Percentiles rank a stretch among this genome's conserved stretches.
Conservation (phyloP, 2,888 invertebrate genomes). For the Hyppa rectilinea region DNA sequence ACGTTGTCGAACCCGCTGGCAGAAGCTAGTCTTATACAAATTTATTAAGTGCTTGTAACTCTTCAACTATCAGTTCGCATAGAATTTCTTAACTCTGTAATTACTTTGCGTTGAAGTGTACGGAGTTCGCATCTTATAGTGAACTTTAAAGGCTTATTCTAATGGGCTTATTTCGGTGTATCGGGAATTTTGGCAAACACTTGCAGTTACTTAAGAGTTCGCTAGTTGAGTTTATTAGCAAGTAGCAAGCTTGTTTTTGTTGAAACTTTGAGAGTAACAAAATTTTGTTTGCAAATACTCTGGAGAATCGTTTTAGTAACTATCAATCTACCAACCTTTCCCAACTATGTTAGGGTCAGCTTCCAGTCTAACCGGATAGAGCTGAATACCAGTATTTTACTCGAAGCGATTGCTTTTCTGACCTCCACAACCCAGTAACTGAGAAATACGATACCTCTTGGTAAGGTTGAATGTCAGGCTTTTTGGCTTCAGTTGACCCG, state of each 20-base stretch:
- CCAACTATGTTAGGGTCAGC: too few relatives aligned
- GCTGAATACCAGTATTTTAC: too few relatives aligned
- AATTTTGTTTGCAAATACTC: conserved; percentile 10
- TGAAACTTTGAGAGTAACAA: conserved; percentile 24
- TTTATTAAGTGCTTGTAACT: conserved; percentile 57
- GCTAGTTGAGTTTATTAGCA: conserved; percentile 46
- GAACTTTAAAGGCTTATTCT: conserved; percentile 62
- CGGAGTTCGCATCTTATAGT: conserved; percentile 47
- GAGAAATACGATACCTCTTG: too few relatives aligned
- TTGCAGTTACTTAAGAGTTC: conserved; percentile 60
- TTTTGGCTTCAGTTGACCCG: too few relatives aligned
- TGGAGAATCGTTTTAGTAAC: conserved; percentile 4
- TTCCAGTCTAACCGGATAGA: too few relatives aligned
- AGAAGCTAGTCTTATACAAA: conserved; percentile 44
- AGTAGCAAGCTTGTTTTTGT: conserved; percentile 41
- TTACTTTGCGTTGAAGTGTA: conserved; percentile 58
- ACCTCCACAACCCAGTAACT: too few relatives aligned
- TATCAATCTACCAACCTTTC: too few relatives aligned
- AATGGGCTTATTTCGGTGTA: conserved; percentile 62
- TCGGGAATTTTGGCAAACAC: conserved; percentile 60
- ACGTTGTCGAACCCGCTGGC: background rate
- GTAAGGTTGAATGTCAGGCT: too few relatives aligned
- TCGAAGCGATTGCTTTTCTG: too few relatives aligned
- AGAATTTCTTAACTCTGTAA: conserved; percentile 63
- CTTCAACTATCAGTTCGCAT: conserved; percentile 52